Percentiles rank a stretch among this genome's conserved stretches.
These are phyloP conservation scores for Martes flavigula DNA, from an alignment of 2,797 vertebrate genomes.

Conservation along the genomic window DNA sequence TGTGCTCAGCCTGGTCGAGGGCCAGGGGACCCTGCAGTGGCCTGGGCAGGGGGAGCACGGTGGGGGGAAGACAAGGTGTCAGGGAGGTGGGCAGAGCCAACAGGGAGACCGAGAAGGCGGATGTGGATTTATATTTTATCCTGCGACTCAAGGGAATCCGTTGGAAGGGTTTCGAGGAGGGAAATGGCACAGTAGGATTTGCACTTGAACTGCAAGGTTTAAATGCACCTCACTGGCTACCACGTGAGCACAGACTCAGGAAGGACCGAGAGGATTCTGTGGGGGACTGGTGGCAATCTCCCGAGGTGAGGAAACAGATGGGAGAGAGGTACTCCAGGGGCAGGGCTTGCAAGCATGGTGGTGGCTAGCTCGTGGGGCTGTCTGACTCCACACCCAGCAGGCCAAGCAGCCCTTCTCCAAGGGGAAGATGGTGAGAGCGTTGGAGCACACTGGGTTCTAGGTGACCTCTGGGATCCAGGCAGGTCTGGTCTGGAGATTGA, in stretches of 20 bases:
- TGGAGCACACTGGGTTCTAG: neutral
- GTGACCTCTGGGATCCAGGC: neutral
- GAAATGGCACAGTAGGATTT: neutral
- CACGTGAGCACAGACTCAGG: neutral
- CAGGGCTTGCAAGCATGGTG: neutral
- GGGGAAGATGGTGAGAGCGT: neutral
- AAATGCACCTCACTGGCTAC: neutral
- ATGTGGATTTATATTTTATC: neutral
- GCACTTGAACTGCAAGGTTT: constrained; percentile 14
- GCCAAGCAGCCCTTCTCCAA: neutral
- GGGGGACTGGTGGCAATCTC: neutral
- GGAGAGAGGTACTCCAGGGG: neutral
- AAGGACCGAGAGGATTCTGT: neutral
- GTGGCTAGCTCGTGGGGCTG: accelerated
- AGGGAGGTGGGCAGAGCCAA: neutral
- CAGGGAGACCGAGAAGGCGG: neutral
- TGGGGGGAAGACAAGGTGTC: neutral
- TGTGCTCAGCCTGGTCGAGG: neutral
- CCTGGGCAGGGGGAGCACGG: neutral
- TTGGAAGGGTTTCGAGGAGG: neutral
- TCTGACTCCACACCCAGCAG: neutral
- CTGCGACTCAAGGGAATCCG: neutral
- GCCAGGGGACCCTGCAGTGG: too few relatives aligned
- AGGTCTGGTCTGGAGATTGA: neutral
- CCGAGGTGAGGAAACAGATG: neutral